phyloP scores from a whole-genome alignment of 1,140 invertebrate genomes.

The Lineus longissimus region DNA sequence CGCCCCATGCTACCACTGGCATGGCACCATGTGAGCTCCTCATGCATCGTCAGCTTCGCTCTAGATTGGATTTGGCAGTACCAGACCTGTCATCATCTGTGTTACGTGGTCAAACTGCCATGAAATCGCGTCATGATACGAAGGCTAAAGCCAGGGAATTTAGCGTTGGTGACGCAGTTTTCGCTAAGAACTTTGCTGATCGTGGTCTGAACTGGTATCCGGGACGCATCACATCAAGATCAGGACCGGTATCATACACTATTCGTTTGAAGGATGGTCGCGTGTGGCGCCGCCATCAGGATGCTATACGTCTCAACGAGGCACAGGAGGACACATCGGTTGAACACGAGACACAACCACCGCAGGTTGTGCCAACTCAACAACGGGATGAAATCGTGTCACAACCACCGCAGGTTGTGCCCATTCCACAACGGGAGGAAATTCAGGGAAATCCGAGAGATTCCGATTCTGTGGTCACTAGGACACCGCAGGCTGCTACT shows the following conservation, averaged over 20 bases:
- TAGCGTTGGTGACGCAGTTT: not conserved
- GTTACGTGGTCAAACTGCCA: not conserved
- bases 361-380: too few species aligned
- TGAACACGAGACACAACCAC: too few species aligned
- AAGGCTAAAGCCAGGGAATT: not conserved
- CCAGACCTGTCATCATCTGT: slow-evolving; percentile 14
- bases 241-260: slow-evolving; percentile 6
- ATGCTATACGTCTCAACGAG: not conserved
- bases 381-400: too few species aligned
- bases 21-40: slow-evolving; percentile 21
- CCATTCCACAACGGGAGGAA: too few species aligned
- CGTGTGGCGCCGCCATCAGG: not conserved
- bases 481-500: too few species aligned
- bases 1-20: slow-evolving; percentile 17
- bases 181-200: not conserved
- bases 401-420: too few species aligned
- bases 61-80: slow-evolving; percentile 12
- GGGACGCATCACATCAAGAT: not conserved
- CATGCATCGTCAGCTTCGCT: slow-evolving; percentile 10
- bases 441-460: too few species aligned
- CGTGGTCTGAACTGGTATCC: not conserved
- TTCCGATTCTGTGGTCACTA: too few species aligned
- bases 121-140: slow-evolving; percentile 8
- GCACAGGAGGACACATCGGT: too few species aligned
- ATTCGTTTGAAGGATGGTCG: slow-evolving; percentile 1